A percentile compares a stretch with the other conserved stretches of the same genome.
phyloP scores from a whole-genome alignment of 1,140 invertebrate species.

The Drosophila saltans region DNA sequence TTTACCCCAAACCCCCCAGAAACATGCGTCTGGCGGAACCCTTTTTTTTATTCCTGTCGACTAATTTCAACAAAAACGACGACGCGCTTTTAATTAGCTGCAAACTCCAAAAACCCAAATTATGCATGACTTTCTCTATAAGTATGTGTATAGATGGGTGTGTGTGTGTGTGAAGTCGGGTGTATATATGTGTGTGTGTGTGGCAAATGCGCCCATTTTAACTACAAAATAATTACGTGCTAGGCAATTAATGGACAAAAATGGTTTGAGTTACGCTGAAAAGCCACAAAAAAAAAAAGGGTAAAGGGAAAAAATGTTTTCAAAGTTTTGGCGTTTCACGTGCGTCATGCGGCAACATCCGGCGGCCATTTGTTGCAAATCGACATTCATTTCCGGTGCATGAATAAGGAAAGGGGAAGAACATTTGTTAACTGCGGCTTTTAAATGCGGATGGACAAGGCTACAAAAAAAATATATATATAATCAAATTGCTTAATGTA shows the following conservation, averaged over 20 bases:
- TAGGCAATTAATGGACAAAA: slow-evolving; percentile 76
- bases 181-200: slow-evolving; percentile 24
- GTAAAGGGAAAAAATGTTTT: slow-evolving; percentile 15
- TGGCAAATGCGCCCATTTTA: slow-evolving; percentile 63
- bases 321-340: slow-evolving; percentile 40
- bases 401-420: slow-evolving; percentile 24
- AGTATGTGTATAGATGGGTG: slow-evolving; percentile 15
- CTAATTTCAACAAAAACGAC: slow-evolving; percentile 54
- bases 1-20: neutral
- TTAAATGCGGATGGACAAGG: slow-evolving; percentile 29
- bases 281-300: slow-evolving; percentile 28
- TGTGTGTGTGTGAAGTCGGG: neutral
- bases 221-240: slow-evolving; percentile 80
- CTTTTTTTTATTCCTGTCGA: slow-evolving; percentile 24
- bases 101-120: slow-evolving; percentile 71
- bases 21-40: slow-evolving; percentile 1
- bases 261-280: slow-evolving; percentile 58
- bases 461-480: slow-evolving; percentile 47
- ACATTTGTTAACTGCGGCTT: slow-evolving; percentile 64
- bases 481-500: slow-evolving; percentile 47
- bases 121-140: slow-evolving; percentile 59
- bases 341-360: slow-evolving; percentile 77
- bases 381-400: slow-evolving; percentile 76
- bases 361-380: slow-evolving; percentile 78
- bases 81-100: slow-evolving; percentile 79